Evolutionary conservation across 1,140 invertebrate species (phyloP), one percentile per base, ranked within the genome.

Genomic region (Caenorhabditis inopinata): DNA sequence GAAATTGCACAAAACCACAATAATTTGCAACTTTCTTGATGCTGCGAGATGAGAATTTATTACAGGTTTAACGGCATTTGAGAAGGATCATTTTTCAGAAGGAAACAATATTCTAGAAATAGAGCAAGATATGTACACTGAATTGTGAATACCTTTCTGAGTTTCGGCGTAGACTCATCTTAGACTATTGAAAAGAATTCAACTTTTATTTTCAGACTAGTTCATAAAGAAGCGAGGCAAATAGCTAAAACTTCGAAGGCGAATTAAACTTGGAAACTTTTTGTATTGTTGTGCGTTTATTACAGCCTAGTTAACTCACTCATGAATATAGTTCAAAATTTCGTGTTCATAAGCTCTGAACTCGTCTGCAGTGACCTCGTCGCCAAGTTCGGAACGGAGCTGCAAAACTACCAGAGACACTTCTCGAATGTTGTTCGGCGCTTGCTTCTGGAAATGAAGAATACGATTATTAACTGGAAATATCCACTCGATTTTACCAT

Each of bases 391-490:
- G 9, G 87, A 86, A 23, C 87, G 76, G 23, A 87, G 85, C 75
- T 89, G 86, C 16, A 87, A 58, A 16, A 88, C 86, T 18, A 87
- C 74, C 9, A 87, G 47, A 32, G 82, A 81, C 23, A 87, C 83
- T 45, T 88, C 86, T 27, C 83, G 82, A 14, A 87, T 82, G 48
- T 87, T 87, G 38, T 87, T 89, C 18, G 48, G 51, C 27, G 38
- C 51, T 58, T 53, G 51, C n/a, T 51, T 78, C 53, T 38, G 51
- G 11, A 62, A 58, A 16, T n/a, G n/a, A n/a, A 62, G 2, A 27
- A 11, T 18, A 1, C 7, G 9, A 12, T 27, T 16, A 48, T 11
- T 48, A n/a, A n/a, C 2, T 49, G 9, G 25, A 21, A 68, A 48
- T 29, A 11, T 75, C n/a, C 12, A 16, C 16, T n/a, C 3, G 7